phyloP scores from a whole-genome alignment of 2,797 vertebrate genomes.

The Triplophysa bombifrons region DNA sequence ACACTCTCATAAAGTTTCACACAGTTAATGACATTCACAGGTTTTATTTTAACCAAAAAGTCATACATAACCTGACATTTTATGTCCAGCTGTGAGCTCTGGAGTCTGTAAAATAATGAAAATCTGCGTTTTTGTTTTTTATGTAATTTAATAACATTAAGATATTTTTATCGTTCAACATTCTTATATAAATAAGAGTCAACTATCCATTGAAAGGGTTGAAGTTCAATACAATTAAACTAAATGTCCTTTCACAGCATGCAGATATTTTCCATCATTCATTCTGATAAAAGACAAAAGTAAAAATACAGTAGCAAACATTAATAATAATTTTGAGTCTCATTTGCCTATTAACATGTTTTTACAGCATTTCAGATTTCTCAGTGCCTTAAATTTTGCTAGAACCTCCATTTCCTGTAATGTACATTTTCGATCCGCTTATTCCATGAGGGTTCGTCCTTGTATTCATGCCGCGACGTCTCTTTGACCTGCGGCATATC shows the following conservation, averaged over 20 bases:
- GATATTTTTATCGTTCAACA: neutral
- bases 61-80: neutral
- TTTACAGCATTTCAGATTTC: neutral
- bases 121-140: neutral
- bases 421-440: slow-evolving; percentile 20
- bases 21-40: neutral
- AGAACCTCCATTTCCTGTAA: slow-evolving; percentile 7
- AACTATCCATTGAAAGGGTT: no score
- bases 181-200: neutral
- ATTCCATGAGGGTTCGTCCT: neutral
- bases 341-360: neutral
- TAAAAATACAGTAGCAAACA: neutral
- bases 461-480: slow-evolving; percentile 39
- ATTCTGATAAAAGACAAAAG: neutral
- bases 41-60: neutral
- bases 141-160: neutral
- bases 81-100: neutral
- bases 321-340: neutral
- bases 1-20: neutral
- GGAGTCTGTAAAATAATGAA: no score
- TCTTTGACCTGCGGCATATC: slow-evolving; percentile 77
- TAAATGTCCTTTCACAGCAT: no score
- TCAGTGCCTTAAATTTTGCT: slow-evolving; percentile 1
- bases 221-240: neutral
- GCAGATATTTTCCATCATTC: neutral